Percentiles rank a stretch among this genome's conserved stretches.
Conservation (phyloP, 2,888 invertebrate species). For the Ennomos quercinarius region DNA sequence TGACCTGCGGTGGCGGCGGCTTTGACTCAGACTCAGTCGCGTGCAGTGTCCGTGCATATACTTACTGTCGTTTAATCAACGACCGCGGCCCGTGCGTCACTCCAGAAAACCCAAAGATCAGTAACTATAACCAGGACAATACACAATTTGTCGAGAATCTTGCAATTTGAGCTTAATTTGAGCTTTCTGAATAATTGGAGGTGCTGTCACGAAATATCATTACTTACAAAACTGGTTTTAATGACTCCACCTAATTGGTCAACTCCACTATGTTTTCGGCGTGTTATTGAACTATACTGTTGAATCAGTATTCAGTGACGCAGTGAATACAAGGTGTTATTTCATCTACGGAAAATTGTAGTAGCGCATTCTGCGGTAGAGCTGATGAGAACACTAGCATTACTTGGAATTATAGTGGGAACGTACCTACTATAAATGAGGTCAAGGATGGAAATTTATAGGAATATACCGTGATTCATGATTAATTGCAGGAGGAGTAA, state of each 20-base stretch:
- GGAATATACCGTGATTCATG: slow-evolving; percentile 19
- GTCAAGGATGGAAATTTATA: slow-evolving; percentile 15
- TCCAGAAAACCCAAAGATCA: neutral
- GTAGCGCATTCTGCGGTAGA: slow-evolving; percentile 3
- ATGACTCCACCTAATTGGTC: too few species aligned
- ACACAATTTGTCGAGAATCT: neutral
- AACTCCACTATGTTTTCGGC: too few species aligned
- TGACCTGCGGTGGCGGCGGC: slow-evolving; percentile 55
- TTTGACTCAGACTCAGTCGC: slow-evolving; percentile 59
- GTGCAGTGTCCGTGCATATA: slow-evolving; percentile 39
- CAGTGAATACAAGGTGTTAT: too few species aligned
- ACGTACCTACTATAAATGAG: slow-evolving; percentile 8
- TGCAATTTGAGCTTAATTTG: slow-evolving; percentile 1
- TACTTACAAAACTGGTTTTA: too few species aligned
- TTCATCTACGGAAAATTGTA: neutral
- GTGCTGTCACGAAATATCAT: too few species aligned
- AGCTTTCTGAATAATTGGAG: neutral
- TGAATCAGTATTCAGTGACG: too few species aligned
- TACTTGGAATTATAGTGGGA: slow-evolving; percentile 10
- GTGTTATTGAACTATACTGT: too few species aligned
- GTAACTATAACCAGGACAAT: neutral
- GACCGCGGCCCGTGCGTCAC: slow-evolving; percentile 36
- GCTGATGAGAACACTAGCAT: slow-evolving; percentile 4
- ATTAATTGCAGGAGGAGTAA: slow-evolving; percentile 14
- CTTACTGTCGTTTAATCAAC: slow-evolving; percentile 18